Percentiles rank a stretch among this genome's conserved stretches.
phyloP scores from a whole-genome alignment of 37 sponge, comb jelly and placozoan species.

The Cladorhizidae sp. region DNA sequence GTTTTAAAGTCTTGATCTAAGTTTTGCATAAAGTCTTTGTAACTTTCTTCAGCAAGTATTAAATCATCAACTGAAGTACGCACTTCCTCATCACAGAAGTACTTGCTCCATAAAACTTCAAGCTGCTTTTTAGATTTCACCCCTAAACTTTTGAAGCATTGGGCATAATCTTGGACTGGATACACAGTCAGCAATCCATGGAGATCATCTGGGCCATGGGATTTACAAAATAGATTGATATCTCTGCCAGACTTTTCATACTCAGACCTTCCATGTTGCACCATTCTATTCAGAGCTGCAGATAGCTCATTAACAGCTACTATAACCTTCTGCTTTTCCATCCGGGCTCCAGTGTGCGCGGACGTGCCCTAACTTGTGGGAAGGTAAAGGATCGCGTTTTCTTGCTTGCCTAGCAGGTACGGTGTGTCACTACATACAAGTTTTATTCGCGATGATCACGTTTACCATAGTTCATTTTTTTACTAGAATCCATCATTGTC shows the following conservation, averaged over 20 bases:
- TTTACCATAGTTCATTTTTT: too few species aligned
- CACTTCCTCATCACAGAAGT: slow-evolving; percentile 20
- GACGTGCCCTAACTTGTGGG: too few species aligned
- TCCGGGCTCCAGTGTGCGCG: too few species aligned
- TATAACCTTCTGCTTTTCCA: not conserved
- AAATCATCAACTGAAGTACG: slow-evolving; percentile 20
- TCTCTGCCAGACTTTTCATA: not conserved
- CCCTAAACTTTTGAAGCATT: slow-evolving; percentile 9
- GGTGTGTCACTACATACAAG: too few species aligned
- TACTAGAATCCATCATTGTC: too few species aligned
- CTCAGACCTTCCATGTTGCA: not conserved
- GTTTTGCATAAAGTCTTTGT: not conserved
- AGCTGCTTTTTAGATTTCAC: slow-evolving; percentile 26
- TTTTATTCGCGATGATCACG: too few species aligned
- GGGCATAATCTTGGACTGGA: slow-evolving; percentile 16
- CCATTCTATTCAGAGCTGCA: slow-evolving; percentile 2
- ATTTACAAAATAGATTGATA: slow-evolving; percentile 14
- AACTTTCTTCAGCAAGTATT: slow-evolving; percentile 29
- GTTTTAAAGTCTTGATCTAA: slow-evolving; percentile 4
- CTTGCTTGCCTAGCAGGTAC: too few species aligned
- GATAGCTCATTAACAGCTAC: not conserved
- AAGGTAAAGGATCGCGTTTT: too few species aligned
- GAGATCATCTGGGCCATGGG: slow-evolving; percentile 6
- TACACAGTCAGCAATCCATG: slow-evolving; percentile 4
- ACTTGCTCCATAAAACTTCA: slow-evolving; percentile 1